Percentiles rank a stretch among this genome's conserved stretches.
These are phyloP conservation scores for Eueremaeus valkanovi DNA, from an alignment of 2,888 invertebrate species.

Conservation along the genomic window DNA sequence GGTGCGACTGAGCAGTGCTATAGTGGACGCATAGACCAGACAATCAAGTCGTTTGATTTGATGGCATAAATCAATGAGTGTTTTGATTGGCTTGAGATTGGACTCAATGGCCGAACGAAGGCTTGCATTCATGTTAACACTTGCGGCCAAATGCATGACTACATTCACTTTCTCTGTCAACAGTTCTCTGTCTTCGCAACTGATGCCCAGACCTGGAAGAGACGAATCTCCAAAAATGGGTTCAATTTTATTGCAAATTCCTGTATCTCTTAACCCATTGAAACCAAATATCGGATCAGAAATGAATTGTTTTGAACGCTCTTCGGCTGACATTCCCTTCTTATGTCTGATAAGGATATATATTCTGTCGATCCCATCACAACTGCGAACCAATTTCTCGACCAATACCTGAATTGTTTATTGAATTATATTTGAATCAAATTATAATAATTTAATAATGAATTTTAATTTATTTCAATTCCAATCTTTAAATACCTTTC, in stretches of 20 bases:
- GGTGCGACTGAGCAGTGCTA: not conserved
- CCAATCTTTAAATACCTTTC: not conserved
- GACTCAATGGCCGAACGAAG: not conserved
- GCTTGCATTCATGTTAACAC: not conserved
- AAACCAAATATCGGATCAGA: not conserved
- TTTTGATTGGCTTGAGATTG: not conserved
- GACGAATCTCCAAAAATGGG: not conserved
- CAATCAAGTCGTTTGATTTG: not conserved
- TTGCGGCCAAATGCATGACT: constrained; percentile 4
- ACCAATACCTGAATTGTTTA: not conserved
- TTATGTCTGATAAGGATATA: not conserved
- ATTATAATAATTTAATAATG: not conserved
- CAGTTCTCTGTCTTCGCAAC: not conserved
- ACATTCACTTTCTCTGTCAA: not conserved
- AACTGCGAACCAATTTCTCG: not conserved
- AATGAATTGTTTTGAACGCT: not conserved
- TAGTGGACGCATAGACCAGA: not conserved
- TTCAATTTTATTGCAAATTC: not conserved
- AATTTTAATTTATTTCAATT: not conserved
- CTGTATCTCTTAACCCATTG: not conserved
- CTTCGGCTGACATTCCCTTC: not conserved
- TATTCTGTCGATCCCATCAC: not conserved
- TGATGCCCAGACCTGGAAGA: not conserved
- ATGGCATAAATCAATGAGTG: not conserved
- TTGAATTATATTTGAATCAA: not conserved